These are phyloP conservation scores for Adela reaumurella DNA, from an alignment of 2,888 invertebrate genomes.

Conservation along the genomic window DNA sequence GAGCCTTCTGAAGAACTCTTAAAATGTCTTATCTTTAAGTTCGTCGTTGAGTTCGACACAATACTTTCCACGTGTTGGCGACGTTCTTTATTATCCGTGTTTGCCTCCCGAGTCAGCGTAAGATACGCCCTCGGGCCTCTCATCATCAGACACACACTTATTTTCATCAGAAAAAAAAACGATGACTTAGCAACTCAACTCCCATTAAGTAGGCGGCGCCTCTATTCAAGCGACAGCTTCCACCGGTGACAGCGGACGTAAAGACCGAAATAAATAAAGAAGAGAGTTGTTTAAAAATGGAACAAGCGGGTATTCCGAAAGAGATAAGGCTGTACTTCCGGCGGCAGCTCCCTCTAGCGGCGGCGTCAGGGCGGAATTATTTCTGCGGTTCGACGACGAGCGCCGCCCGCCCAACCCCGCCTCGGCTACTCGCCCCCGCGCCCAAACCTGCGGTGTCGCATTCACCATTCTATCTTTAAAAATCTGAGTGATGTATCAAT, in stretches of 20 bases:
- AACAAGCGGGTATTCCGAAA: conserved; percentile 49
- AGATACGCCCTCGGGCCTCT: too few species aligned
- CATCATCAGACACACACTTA: background rate
- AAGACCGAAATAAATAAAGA: conserved; percentile 51
- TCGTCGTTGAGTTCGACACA: background rate
- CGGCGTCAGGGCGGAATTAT: conserved; percentile 45
- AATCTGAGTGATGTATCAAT: conserved; percentile 22
- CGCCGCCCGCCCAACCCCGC: conserved; percentile 4
- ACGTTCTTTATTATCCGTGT: background rate
- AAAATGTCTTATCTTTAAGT: background rate
- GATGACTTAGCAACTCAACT: conserved; percentile 56
- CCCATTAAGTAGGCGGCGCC: conserved; percentile 51
- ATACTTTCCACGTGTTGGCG: background rate
- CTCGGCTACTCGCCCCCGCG: conserved; percentile 7
- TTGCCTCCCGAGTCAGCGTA: too few species aligned
- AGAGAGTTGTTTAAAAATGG: conserved; percentile 55
- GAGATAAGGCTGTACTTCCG: conserved; percentile 55
- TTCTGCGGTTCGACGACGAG: conserved; percentile 40
- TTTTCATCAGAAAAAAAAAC: conserved; percentile 25
- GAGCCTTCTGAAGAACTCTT: background rate
- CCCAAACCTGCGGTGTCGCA: conserved; percentile 46
- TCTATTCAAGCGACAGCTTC: conserved; percentile 49
- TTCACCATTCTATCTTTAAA: conserved; percentile 54
- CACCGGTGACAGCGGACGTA: conserved; percentile 26
- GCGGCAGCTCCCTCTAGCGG: conserved; percentile 29